These are phyloP conservation scores for Chromobotia macracanthus DNA, from an alignment of 2,797 vertebrate species.

Conservation along the genomic window DNA sequence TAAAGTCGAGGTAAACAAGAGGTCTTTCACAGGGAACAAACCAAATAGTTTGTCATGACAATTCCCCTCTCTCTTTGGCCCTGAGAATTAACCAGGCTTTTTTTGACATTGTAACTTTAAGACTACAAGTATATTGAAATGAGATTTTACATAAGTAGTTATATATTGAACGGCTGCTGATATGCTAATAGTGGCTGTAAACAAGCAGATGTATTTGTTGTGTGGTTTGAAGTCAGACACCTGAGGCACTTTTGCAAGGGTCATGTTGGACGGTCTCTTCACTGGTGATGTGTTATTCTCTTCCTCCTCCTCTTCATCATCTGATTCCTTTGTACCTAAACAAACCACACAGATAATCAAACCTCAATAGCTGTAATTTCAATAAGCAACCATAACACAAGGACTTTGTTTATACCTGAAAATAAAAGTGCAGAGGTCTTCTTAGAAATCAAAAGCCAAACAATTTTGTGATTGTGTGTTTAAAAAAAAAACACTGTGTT, in stretches of 20 bases:
- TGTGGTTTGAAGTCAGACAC: constrained; percentile 58
- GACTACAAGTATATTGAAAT: no score
- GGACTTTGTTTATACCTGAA: background rate
- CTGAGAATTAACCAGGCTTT: no score
- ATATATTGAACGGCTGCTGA: background rate
- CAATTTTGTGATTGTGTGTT: no score
- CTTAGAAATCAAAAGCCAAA: no score
- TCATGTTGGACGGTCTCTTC: constrained; percentile 73
- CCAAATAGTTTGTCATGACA: no score
- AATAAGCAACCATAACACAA: background rate
- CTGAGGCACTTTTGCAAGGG: constrained; percentile 68
- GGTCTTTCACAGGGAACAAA: no score
- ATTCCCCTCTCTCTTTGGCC: no score
- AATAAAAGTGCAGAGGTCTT: background rate
- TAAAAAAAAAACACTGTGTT: no score
- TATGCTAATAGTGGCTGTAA: background rate
- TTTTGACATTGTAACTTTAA: no score
- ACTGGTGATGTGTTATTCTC: constrained; percentile 81
- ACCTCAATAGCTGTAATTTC: background rate
- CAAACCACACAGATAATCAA: constrained; percentile 1
- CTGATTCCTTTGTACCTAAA: constrained; percentile 71
- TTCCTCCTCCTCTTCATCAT: constrained; percentile 74
- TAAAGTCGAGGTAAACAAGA: background rate
- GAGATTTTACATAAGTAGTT: no score
- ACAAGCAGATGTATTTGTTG: background rate